Percentiles rank a stretch among this genome's conserved stretches.
Conservation (phyloP, 2,888 invertebrate species). For the Danaus chrysippus region DNA sequence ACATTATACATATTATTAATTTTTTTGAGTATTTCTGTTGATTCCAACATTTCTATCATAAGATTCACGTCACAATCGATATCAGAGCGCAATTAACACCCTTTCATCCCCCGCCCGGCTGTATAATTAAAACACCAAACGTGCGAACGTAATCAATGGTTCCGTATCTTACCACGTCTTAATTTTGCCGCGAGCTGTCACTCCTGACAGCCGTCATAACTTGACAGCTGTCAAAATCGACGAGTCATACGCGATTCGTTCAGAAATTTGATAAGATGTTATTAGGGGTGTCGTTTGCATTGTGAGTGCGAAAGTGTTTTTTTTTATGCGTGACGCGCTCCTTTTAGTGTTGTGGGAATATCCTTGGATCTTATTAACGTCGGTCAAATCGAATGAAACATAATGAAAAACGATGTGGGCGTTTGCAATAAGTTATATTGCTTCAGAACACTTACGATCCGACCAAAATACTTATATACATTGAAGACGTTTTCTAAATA, state of each 20-base stretch:
- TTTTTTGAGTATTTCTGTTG: conserved; percentile 7
- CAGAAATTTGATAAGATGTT: conserved; percentile 55
- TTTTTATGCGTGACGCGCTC: conserved; percentile 58
- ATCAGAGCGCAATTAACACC: conserved; percentile 25
- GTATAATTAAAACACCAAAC: conserved; percentile 65
- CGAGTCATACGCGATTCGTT: conserved; percentile 61
- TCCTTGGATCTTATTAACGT: conserved; percentile 26
- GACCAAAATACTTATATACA: too few species aligned
- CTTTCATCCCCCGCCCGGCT: conserved; percentile 37
- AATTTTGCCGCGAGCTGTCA: conserved; percentile 56
- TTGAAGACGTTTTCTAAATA: too few species aligned
- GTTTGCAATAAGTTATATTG: too few species aligned
- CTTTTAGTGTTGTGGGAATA: conserved; percentile 36
- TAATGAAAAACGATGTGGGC: conserved; percentile 1
- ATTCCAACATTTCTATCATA: conserved; percentile 14
- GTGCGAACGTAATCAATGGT: conserved; percentile 69
- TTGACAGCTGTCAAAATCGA: conserved; percentile 48
- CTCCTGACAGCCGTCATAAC: conserved; percentile 45
- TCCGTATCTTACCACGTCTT: conserved; percentile 64
- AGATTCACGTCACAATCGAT: conserved; percentile 12
- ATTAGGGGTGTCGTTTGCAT: conserved; percentile 63
- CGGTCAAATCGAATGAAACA: conserved; percentile 28
- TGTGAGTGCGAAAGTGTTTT: conserved; percentile 46
- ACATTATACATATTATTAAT: background rate
- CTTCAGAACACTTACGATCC: too few species aligned